These are phyloP conservation scores for Pantherophis alleghaniensis DNA, from an alignment of 2,797 vertebrate genomes.

Conservation along the genomic window DNA sequence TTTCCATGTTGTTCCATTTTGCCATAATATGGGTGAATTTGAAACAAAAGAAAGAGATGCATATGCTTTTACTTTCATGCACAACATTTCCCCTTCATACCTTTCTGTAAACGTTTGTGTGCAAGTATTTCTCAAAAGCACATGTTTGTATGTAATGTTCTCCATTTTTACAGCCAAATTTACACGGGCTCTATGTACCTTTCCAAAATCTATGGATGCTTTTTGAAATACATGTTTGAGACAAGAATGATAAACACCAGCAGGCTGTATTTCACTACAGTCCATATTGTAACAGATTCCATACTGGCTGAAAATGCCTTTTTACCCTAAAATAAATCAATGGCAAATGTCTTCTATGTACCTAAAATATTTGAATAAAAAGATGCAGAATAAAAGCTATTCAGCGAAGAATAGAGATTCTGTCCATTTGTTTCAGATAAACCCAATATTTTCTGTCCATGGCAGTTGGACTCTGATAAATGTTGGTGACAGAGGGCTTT, in stretches of 20 bases:
- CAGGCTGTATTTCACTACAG: neutral
- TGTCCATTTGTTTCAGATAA: neutral
- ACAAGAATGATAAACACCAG: neutral
- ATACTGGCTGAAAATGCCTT: neutral
- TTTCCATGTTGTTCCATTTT: neutral
- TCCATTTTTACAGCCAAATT: neutral
- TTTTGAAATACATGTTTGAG: neutral
- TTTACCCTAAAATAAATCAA: neutral
- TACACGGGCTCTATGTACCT: neutral
- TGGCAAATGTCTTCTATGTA: neutral
- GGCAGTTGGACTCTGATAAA: neutral
- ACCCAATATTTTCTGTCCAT: neutral
- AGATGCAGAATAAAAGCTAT: neutral
- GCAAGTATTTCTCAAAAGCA: neutral
- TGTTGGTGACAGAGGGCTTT: neutral
- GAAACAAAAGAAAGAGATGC: neutral
- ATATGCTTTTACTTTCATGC: neutral
- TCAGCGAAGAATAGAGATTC: neutral
- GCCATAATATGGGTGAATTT: neutral
- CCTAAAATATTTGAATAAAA: neutral
- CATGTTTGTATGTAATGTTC: neutral
- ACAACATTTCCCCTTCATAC: neutral
- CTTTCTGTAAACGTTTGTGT: neutral
- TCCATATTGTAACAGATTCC: neutral
- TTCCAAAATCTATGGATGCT: neutral